Percentiles rank a stretch among this genome's conserved stretches.
Conservation (phyloP, 2,113 vertebrate genomes). For the Seriola dumerili region DNA sequence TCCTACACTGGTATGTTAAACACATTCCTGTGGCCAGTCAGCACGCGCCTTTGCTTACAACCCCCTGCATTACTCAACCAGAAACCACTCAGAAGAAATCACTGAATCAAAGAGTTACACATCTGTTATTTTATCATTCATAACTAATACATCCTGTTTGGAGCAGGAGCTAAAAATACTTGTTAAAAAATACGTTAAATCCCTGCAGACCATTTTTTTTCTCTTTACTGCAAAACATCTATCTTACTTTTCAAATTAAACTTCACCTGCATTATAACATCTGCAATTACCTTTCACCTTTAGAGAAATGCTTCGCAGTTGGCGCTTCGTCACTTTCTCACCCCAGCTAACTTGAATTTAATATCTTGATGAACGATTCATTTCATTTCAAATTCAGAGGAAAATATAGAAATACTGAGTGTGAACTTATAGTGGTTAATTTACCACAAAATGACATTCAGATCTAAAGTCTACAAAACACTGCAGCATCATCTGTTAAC, state of each 20-base stretch:
- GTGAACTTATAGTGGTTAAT: neutral
- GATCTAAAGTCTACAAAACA: neutral
- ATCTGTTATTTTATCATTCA: neutral
- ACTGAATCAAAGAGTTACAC: neutral
- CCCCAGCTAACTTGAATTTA: neutral
- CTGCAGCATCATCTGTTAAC: neutral
- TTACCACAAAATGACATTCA: neutral
- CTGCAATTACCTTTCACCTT: neutral
- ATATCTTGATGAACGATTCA: neutral
- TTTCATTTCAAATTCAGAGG: neutral
- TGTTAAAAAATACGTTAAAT: no score
- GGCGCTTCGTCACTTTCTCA: neutral
- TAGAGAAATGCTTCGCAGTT: neutral
- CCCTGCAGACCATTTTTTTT: neutral
- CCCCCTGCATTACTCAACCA: neutral
- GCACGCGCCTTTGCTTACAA: neutral
- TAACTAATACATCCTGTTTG: neutral
- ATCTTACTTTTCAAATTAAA: neutral
- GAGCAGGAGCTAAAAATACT: neutral
- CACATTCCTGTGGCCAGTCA: slow-evolving; percentile 35
- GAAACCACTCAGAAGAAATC: neutral
- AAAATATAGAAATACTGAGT: neutral
- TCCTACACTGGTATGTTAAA: neutral
- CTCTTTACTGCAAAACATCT: neutral
- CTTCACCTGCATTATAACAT: neutral